Base-by-base conservation (phyloP, 2,113 vertebrate genomes). In the Cheilinus undulatus region DNA sequence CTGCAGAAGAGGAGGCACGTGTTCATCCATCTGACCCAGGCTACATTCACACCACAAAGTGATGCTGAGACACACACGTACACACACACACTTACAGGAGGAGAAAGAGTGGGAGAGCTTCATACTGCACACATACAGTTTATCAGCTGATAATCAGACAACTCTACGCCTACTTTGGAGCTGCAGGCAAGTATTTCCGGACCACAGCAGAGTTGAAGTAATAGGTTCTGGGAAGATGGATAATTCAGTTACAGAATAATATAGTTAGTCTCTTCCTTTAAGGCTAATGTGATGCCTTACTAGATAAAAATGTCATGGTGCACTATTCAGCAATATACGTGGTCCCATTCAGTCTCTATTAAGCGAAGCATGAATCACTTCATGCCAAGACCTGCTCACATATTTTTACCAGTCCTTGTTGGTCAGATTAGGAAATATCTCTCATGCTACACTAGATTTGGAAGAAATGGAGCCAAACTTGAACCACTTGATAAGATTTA, bases 11-110 rank as follows among this genome's bases (percentile, higher is more conserved):
- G 60, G 61, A 71, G 60, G 86, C 91, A 92, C 88, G 89, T 91
- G 92, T 82, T 74, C 86, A 66, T 83, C 86, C 88, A 93, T 90
- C 88, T 91, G 90, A 92, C 83, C 66, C 46, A 2, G 73, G 80
- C 80, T 73, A 32, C 79, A 72, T 58, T 82, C 77, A 85, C 80
- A 69, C 72, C 48, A 60, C 54, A 17, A 56, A 80, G 57, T 38
- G 82, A 80, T 65, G 76, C 70, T 46, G 48, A 70, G 15, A 63
- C 53, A 49, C 76, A 49, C 15, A 50, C 58, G n/a, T 34, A 45
- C 26, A 17, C 24, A 26, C n/a, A 54, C 17, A 42, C 40, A 42
- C 14, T 42, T 19, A 42, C 15, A 42, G n/a, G 40, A 69, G 63
- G 34, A 42, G 6, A 48, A 0, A 22, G 43, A 60, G 50, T 7